Evolutionary conservation across 2,888 invertebrate species (phyloP), one percentile per base, ranked within the genome.

Genomic region (Falcaria lacertinaria): DNA sequence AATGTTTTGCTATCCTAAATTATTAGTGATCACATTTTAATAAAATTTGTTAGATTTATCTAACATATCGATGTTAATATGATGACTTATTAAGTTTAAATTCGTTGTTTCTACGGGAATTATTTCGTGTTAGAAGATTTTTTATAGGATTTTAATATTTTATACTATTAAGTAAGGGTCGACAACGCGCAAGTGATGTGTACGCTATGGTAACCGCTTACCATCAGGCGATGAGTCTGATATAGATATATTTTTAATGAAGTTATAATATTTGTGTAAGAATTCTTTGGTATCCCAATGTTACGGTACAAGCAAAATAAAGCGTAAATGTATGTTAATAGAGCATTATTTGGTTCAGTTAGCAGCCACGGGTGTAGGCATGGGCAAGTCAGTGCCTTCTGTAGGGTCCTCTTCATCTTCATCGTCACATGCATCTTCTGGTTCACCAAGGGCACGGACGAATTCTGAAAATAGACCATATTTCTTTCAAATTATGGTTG

Each of bases 361-460:
- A 32, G 87, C 86, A 13, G 75, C 69, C 4, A 87, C 77, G 0
- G 81, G 59, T 51, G 69, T 65, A 0, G 77, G 71, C 15, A 82
- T 54, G 3, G 62, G 63, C 15, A 81, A 50, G 15, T 86, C 86
- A 0, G 69, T 60, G 1, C 72, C 71, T 2, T 87, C 85, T 0
- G 64, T 72, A 6, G 64, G 52, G 15, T 89, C 90, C 0, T 90
- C 90, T 1, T 91, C 91, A 33, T 93, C 93, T 39, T 91, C 92
- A 28, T 95, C 95, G 33, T 94, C 94, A 39, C 93, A 93, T 17
- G 93, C 93, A 63, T 95, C 95, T 71, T 95, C 95, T 0, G 96
- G 96, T 74, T 96, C 96, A 0, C 96, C 96, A 4, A 96, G 89
- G 0, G 96, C 96, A 64, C 95, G 92, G 1, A 95, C 96, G 70